A percentile compares a stretch with the other conserved stretches of the same genome.
phyloP scores from a whole-genome alignment of 2,797 vertebrate genomes.

The Galago senegalensis region DNA sequence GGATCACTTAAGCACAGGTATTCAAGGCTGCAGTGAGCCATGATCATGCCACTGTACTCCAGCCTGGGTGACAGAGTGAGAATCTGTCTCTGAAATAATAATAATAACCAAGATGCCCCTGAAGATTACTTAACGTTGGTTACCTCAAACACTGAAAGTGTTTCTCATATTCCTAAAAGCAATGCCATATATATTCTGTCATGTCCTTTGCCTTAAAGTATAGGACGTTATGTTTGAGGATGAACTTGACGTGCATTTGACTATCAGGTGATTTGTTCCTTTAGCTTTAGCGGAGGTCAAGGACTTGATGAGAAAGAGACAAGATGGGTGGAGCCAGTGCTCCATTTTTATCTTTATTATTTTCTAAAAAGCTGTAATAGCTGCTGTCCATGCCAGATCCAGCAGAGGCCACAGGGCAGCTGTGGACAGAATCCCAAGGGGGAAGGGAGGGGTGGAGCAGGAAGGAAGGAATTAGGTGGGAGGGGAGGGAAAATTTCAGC shows the following conservation, averaged over 20 bases:
- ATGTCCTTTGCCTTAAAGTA: slow-evolving; percentile 7
- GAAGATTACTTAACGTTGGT: slow-evolving; percentile 8
- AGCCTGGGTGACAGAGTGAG: not conserved
- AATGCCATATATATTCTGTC: not conserved
- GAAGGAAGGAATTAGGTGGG: slow-evolving; percentile 71
- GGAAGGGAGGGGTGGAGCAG: not conserved
- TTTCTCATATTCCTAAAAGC: slow-evolving; percentile 46
- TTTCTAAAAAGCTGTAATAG: not conserved
- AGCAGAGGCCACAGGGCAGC: slow-evolving; percentile 8
- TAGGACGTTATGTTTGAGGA: not conserved
- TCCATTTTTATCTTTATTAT: not conserved
- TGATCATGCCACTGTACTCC: not conserved
- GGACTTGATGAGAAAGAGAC: not conserved
- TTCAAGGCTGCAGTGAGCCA: not conserved
- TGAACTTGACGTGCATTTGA: not conserved
- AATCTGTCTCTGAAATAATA: not conserved
- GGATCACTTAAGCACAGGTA: not conserved
- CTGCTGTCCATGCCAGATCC: not conserved
- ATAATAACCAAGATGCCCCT: not conserved
- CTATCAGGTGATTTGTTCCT: not conserved
- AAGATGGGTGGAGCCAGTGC: not conserved
- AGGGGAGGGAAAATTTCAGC: slow-evolving; percentile 27
- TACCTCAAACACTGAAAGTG: not conserved
- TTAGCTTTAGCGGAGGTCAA: not conserved
- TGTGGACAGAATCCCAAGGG: slow-evolving; percentile 34